Conservation (phyloP, 2,797 vertebrate species). For the Glyptemys insculpta region DNA sequence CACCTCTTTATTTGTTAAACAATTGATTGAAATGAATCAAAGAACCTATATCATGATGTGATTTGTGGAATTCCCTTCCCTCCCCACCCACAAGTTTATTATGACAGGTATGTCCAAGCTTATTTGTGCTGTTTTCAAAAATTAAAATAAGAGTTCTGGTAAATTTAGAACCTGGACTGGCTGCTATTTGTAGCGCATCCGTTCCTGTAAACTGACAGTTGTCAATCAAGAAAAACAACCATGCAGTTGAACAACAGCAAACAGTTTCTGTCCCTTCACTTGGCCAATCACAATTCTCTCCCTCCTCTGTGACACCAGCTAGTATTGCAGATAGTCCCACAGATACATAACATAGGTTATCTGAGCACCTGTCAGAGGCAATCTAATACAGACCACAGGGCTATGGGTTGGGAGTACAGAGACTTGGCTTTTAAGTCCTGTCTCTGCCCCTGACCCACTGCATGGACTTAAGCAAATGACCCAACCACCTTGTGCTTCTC, state of each 20-base stretch:
- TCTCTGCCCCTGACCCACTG: background rate
- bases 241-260: background rate
- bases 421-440: background rate
- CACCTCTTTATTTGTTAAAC: background rate
- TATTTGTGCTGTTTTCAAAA: background rate
- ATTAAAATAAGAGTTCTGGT: background rate
- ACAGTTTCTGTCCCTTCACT: background rate
- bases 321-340: background rate
- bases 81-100: background rate
- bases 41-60: background rate
- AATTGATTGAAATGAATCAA: background rate
- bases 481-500: background rate
- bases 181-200: background rate
- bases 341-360: background rate
- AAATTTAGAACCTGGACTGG: background rate
- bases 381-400: background rate
- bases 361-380: background rate
- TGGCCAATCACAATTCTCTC: background rate
- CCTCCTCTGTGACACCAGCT: background rate
- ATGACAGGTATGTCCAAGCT: background rate
- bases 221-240: background rate
- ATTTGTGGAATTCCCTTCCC: background rate
- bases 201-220: background rate
- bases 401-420: background rate
- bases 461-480: background rate